A percentile compares a stretch with the other conserved stretches of the same genome.
Evolutionary conservation across 1,140 invertebrate species (phyloP).

Genomic region (Linepithema humile): DNA sequence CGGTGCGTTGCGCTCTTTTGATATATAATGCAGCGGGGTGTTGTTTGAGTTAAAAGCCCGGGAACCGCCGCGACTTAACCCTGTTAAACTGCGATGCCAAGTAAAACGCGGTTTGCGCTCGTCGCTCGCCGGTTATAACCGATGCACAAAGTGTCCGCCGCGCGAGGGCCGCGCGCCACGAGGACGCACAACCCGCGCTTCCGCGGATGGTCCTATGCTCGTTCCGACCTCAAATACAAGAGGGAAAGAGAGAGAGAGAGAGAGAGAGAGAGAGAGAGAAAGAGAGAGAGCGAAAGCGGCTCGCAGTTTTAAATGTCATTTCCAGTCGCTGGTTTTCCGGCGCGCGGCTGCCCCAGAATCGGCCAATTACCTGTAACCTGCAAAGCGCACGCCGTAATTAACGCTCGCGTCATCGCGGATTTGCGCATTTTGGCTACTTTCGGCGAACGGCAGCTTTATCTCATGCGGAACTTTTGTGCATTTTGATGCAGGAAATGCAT

Average conservation of each 20-base stretch:
- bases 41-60: constrained; percentile 84
- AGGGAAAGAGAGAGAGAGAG: background rate
- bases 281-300: background rate
- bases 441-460: background rate
- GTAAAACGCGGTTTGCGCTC: constrained; percentile 83
- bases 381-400: constrained; percentile 53
- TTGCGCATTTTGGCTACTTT: constrained; percentile 32
- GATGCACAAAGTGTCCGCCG: constrained; percentile 82
- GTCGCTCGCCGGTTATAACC: constrained; percentile 81
- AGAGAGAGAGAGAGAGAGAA: background rate
- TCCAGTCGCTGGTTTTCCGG: constrained; percentile 38
- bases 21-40: constrained; percentile 83
- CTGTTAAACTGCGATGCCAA: constrained; percentile 84
- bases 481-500: background rate
- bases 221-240: constrained; percentile 48
- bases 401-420: constrained; percentile 34
- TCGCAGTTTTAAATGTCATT: constrained; percentile 49
- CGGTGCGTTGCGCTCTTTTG: constrained; percentile 81
- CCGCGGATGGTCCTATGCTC: constrained; percentile 47
- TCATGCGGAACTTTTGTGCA: background rate
- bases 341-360: constrained; percentile 18
- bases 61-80: constrained; percentile 83
- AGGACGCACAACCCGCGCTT: constrained; percentile 28
- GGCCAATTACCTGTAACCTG: constrained; percentile 52
- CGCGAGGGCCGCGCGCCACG: constrained; percentile 65